These are phyloP conservation scores for Cervus canadensis DNA, from an alignment of 2,113 vertebrate genomes.

Conservation along the genomic window DNA sequence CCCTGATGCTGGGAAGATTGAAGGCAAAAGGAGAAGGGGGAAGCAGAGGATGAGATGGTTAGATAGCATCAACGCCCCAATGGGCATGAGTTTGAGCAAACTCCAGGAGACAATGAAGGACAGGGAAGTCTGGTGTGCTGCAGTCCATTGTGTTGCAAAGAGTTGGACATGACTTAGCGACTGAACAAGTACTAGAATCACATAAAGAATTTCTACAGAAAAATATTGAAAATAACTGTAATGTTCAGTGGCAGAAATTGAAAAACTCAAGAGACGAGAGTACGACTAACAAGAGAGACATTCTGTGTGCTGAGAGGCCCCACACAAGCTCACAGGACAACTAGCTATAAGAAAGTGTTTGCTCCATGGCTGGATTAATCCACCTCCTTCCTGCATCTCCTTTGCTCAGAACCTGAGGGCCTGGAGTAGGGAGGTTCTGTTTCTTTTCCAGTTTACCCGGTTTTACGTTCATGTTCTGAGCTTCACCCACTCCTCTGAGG, in stretches of 20 bases:
- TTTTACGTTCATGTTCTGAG: neutral
- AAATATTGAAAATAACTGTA: no score
- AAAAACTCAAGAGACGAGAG: neutral
- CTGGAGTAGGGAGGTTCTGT: neutral
- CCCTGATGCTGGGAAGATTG: neutral
- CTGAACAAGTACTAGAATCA: neutral
- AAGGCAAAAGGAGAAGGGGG: neutral
- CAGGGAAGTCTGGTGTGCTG: neutral
- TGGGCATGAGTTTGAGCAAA: neutral
- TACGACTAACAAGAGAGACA: neutral
- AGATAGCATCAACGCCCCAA: neutral
- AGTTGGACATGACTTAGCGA: neutral
- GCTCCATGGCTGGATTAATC: neutral
- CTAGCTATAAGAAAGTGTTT: neutral
- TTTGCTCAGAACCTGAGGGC: neutral
- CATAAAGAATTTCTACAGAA: neutral
- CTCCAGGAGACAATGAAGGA: neutral
- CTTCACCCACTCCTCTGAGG: neutral
- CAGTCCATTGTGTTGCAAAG: neutral
- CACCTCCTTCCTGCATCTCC: rapidly evolving
- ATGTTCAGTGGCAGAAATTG: neutral
- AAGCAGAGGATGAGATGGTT: neutral
- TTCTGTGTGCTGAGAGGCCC: neutral
- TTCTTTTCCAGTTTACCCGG: neutral
- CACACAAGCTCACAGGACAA: neutral